phyloP scores from a whole-genome alignment of 1,140 invertebrate species.

The Hyles vespertilio region DNA sequence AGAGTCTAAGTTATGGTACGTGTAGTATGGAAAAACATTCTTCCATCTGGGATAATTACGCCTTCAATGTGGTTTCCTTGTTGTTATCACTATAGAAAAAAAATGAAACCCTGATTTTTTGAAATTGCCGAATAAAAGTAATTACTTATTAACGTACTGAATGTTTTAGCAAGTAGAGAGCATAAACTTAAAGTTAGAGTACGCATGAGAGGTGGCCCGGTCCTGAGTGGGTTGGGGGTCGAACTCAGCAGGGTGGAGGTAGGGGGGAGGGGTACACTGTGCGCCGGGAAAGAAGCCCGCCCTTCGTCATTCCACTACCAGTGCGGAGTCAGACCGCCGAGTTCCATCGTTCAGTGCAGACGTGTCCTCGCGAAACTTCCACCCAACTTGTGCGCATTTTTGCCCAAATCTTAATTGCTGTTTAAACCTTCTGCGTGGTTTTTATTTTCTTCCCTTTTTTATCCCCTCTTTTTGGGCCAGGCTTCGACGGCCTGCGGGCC shows the following conservation, averaged over 20 bases:
- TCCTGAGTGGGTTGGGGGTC: not conserved
- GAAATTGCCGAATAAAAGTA: too few relatives aligned
- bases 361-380: conserved; percentile 16
- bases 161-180: too few relatives aligned
- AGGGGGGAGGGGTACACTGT: conserved; percentile 12
- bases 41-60: too few relatives aligned
- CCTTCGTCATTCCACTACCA: conserved; percentile 30
- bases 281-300: conserved; percentile 23
- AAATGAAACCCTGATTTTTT: too few relatives aligned
- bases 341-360: not conserved
- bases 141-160: too few relatives aligned
- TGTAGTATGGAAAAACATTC: too few relatives aligned
- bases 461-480: not conserved
- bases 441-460: not conserved
- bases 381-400: conserved; percentile 2
- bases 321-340: not conserved
- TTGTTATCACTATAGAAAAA: too few relatives aligned
- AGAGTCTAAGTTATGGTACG: too few relatives aligned
- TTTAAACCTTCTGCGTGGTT: not conserved
- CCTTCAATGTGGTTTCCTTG: too few relatives aligned
- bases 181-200: too few relatives aligned
- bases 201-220: too few relatives aligned
- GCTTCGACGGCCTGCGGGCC: not conserved
- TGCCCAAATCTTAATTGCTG: not conserved
- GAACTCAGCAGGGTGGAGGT: conserved; percentile 3